Base-by-base conservation (phyloP, 2,888 invertebrate genomes). In the Enchytraeus crypticus region DNA sequence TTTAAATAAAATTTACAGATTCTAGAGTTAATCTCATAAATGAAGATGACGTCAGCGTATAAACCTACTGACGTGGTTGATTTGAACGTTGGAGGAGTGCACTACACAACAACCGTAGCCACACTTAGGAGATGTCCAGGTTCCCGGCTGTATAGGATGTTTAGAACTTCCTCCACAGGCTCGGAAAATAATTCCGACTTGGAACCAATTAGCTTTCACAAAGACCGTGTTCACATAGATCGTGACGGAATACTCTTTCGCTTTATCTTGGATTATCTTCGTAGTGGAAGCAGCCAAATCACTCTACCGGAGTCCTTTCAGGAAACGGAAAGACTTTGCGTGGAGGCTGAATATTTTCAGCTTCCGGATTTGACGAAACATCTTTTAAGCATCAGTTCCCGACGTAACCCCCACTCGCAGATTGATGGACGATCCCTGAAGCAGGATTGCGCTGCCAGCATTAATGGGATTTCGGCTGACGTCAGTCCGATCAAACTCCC, bases 241-340 rank as follows among this genome's bases (percentile, higher is more conserved):
- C 86, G 97, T 59, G 97, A 98, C 81, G 97, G 97, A 27, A 91
- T 93, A 2, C 85, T 98, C 63, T 98, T 98, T 82, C 87, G 92
- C 71, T 96, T 96, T 82, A 87, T 98, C 67, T 84, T 98, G 73
- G 97, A 98, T 82, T 98, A 87, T 81, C 84, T 98, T 72, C 86
- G 97, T 62, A n/a, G n/a, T n/a, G n/a, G n/a, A n/a, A 92, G 92
- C 81, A 73, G 71, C 73, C 88, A 87, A 68, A 84, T 97, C 60
- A 85, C 89, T 58, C 83, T 98, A 68, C 97, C 97, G 3, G 96
- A 96, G 78, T 90, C 92, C 73, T 97, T 97, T 82, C 86, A 92
- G 68, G 84, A 84, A 70, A 79, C 79, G 68, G 81, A 81, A 38
- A 76, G 82, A 51, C 78, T 84, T 47, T 78, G 80, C 65, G 74